phyloP scores from a whole-genome alignment of 1,140 invertebrate species.

The Temnothorax longispinosus region DNA sequence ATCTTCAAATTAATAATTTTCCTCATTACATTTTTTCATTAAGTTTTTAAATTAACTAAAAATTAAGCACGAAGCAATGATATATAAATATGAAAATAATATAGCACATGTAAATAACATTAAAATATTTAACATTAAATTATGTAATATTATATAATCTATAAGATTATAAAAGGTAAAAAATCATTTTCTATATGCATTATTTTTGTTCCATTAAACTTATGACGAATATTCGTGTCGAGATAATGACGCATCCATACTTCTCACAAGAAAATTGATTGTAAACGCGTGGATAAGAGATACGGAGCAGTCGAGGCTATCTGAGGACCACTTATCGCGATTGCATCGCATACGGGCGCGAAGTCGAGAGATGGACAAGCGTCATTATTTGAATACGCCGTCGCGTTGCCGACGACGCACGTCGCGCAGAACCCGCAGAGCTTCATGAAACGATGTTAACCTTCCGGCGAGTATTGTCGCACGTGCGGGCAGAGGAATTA shows the following conservation, averaged over 20 bases:
- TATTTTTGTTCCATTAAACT: not conserved
- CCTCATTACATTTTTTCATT: no score
- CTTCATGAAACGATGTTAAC: conserved; percentile 41
- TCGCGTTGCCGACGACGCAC: not conserved
- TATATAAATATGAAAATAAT: not conserved
- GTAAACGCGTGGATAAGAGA: not conserved
- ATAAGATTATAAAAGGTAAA: not conserved
- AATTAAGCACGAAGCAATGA: not conserved
- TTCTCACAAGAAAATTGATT: not conserved
- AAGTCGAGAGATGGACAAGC: conserved; percentile 26
- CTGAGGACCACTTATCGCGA: not conserved
- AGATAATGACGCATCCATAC: not conserved
- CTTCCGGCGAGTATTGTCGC: conserved; percentile 36
- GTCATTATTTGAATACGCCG: conserved; percentile 20
- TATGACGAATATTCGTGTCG: not conserved
- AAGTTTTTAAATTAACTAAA: not conserved
- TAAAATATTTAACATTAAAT: not conserved
- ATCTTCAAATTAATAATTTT: not conserved
- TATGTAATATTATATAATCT: not conserved
- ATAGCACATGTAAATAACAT: not conserved
- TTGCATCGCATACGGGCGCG: not conserved
- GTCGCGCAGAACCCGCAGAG: conserved; percentile 14
- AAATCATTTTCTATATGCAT: not conserved
- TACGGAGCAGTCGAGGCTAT: not conserved
- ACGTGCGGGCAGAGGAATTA: conserved; percentile 48